Percentiles rank a stretch among this genome's conserved stretches.
These are phyloP conservation scores for Gisinianus flammeolus DNA, from an alignment of 2,888 invertebrate species.

Conservation along the genomic window DNA sequence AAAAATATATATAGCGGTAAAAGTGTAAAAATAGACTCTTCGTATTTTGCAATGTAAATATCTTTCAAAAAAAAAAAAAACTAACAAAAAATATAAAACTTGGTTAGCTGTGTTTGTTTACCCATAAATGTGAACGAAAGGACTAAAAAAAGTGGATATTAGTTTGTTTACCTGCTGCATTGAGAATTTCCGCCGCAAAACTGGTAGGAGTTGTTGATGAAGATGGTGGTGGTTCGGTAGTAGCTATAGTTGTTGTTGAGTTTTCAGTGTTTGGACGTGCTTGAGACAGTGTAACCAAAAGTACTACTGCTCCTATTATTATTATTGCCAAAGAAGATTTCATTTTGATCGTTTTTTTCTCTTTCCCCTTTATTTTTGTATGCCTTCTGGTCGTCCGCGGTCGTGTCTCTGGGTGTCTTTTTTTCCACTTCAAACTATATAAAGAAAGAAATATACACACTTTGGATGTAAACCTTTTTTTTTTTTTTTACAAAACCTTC, in stretches of 20 bases:
- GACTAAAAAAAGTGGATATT: neutral
- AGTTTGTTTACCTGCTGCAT: neutral
- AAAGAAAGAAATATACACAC: no score
- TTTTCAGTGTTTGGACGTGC: neutral
- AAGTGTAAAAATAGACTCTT: no score
- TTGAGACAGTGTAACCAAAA: neutral
- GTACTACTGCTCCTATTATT: neutral
- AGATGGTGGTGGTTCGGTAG: neutral
- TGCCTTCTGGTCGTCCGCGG: neutral
- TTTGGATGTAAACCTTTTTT: no score
- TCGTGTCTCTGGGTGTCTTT: no score
- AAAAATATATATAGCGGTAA: no score
- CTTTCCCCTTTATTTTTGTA: neutral
- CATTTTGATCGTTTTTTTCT: neutral
- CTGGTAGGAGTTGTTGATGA: neutral
- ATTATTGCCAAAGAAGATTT: neutral
- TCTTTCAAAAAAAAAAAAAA: no score
- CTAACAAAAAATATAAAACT: no score
- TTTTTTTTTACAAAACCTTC: no score
- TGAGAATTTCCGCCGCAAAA: neutral
- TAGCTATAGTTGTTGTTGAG: neutral
- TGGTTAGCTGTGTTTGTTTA: no score
- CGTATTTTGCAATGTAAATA: no score
- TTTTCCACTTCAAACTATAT: no score
- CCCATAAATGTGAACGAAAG: no score